Base-by-base conservation (phyloP, 2,888 invertebrate genomes). In the Agonum fuliginosum region DNA sequence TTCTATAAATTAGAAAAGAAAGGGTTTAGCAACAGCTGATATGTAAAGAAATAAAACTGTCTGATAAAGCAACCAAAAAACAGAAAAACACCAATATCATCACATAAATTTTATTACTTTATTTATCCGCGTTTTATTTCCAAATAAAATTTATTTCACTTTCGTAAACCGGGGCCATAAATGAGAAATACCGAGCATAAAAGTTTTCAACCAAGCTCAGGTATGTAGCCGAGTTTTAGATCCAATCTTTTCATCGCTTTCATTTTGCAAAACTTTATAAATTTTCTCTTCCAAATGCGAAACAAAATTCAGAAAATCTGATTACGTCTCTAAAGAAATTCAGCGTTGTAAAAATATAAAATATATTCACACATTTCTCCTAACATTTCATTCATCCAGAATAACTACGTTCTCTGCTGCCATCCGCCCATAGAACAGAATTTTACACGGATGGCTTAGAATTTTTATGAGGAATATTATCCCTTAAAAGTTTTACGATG, bases 81-180 rank as follows among this genome's bases (percentile, higher is more conserved):
- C 46, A 41, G 69, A 69, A 46, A 43, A 69, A 46, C 72, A 37
- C 58, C 37, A 34, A 71, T 70, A 54, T 34, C 54, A 27, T 54
- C 34, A 71, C 14, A 72, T 6, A 54, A 41, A 37, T 54, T 72
- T 72, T 72, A 72, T 58, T 54, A 37, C 58, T 72, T 72, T 72
- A 72, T 72, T 72, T 72, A 54, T 72, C 34, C 19, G 72, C 19
- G 20, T 58, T 72, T 54, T 54, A 72, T 54, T 51, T 54, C 20
- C 24, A 24, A 71, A 71, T 71, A 54, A 71, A 71, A 54, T 72
- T 72, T 72, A 37, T 72, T 72, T 72, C 58, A 72, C 72, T 51
- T 34, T 54, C 54, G 72, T 54, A 72, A 71, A 37, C 30, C 54
- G 19, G 20, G 20, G 20, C 22, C 58, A 72, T 72, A 72, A 72